Conservation (phyloP, 1,140 invertebrate species). For the Laupala kohalensis region DNA sequence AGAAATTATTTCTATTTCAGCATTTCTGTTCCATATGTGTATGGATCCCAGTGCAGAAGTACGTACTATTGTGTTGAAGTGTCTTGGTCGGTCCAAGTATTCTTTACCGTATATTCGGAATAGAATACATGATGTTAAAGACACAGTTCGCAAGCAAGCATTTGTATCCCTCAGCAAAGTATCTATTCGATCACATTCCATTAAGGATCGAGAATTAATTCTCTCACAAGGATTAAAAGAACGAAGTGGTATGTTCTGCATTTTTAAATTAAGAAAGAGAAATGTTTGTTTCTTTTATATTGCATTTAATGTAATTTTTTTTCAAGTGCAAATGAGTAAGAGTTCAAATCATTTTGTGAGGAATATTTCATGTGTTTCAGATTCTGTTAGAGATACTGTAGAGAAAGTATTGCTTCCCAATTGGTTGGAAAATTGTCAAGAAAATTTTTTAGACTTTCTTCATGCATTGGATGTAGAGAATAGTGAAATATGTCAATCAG, state of each 20-base stretch:
- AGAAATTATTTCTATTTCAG: constrained; percentile 26
- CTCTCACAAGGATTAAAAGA: constrained; percentile 53
- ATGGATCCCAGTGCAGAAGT: constrained; percentile 63
- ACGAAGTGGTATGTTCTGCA: constrained; percentile 28
- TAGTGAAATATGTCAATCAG: constrained; percentile 27
- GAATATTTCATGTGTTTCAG: constrained; percentile 23
- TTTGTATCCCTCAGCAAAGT: constrained; percentile 57
- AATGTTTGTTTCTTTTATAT: too few relatives aligned
- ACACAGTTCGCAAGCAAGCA: constrained; percentile 55
- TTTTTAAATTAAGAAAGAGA: neutral
- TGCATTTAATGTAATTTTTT: neutral
- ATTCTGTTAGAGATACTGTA: constrained; percentile 27
- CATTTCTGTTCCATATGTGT: constrained; percentile 62
- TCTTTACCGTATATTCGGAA: constrained; percentile 52
- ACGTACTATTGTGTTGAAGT: constrained; percentile 47
- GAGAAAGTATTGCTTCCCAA: constrained; percentile 38
- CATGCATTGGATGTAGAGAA: constrained; percentile 46
- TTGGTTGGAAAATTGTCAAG: constrained; percentile 48
- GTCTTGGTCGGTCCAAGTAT: constrained; percentile 48
- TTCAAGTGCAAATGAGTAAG: neutral
- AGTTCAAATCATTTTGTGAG: neutral
- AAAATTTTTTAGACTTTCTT: constrained; percentile 44
- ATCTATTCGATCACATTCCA: constrained; percentile 48
- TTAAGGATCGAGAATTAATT: constrained; percentile 48
- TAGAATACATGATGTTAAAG: constrained; percentile 58